Conservation (phyloP, 1,140 invertebrate genomes). For the Megathymus violae region DNA sequence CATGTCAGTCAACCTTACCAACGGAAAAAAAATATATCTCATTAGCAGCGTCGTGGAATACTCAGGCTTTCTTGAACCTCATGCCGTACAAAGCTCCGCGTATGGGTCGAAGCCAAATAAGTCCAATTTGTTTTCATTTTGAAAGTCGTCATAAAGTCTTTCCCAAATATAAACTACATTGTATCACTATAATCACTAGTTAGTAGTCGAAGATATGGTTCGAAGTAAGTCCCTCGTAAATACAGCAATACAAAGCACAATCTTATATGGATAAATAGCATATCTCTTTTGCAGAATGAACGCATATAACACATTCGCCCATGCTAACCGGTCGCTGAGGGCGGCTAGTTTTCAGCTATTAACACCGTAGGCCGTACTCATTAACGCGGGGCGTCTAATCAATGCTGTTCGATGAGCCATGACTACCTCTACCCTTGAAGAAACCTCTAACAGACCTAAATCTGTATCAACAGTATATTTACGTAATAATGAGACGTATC, state of each 20-base stretch:
- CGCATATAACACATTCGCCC: constrained; percentile 51
- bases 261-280: constrained; percentile 18
- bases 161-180: too few species aligned
- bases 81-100: too few species aligned
- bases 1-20: too few species aligned
- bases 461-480: constrained; percentile 21
- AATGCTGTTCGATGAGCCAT: constrained; percentile 59
- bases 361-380: constrained; percentile 75
- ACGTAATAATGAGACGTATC: background rate
- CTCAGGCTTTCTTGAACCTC: too few species aligned
- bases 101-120: too few species aligned
- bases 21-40: too few species aligned
- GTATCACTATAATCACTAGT: too few species aligned
- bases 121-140: too few species aligned
- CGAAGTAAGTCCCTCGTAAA: too few species aligned
- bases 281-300: constrained; percentile 26
- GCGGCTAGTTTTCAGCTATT: constrained; percentile 78
- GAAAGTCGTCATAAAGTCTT: too few species aligned
- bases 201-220: too few species aligned
- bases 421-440: constrained; percentile 58
- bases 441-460: constrained; percentile 8
- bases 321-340: constrained; percentile 71
- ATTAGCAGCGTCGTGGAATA: too few species aligned
- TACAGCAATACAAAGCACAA: background rate
- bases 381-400: constrained; percentile 73